A percentile compares a stretch with the other conserved stretches of the same genome.
Evolutionary conservation across 2,888 invertebrate species (phyloP).

Genomic region (Nezara viridula): DNA sequence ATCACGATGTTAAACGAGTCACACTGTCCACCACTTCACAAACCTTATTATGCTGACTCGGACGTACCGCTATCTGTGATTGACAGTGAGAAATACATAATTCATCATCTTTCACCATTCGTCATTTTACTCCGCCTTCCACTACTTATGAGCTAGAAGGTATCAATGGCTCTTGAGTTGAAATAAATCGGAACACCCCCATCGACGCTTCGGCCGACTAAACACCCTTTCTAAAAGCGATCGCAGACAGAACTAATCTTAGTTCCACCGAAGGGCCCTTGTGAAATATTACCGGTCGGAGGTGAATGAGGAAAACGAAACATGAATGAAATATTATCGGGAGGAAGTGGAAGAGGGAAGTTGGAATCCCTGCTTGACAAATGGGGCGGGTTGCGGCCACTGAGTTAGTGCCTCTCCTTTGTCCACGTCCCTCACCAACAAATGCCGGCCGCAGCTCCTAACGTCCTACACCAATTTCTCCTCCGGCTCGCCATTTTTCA

Average conservation of each 20-base stretch:
- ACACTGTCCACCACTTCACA: too few relatives aligned
- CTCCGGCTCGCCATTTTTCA: slow-evolving; percentile 28
- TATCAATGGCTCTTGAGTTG: too few relatives aligned
- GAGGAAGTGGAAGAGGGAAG: background rate
- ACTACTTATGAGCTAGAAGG: too few relatives aligned
- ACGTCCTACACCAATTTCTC: slow-evolving; percentile 43
- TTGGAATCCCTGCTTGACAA: slow-evolving; percentile 53
- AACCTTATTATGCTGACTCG: too few relatives aligned
- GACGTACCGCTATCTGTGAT: too few relatives aligned
- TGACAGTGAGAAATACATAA: too few relatives aligned
- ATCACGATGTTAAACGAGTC: too few relatives aligned
- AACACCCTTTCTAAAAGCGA: background rate
- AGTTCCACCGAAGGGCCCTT: background rate
- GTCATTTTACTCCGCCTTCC: too few relatives aligned
- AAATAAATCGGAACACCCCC: too few relatives aligned
- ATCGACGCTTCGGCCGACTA: background rate
- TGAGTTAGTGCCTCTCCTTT: slow-evolving; percentile 58
- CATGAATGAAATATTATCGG: slow-evolving; percentile 61
- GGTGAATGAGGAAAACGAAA: slow-evolving; percentile 52
- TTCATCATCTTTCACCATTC: too few relatives aligned
- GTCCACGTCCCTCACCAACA: slow-evolving; percentile 62
- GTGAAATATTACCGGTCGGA: slow-evolving; percentile 1
- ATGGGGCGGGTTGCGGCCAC: slow-evolving; percentile 50
- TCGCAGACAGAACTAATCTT: slow-evolving; percentile 10
- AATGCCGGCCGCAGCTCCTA: slow-evolving; percentile 55